A percentile compares a stretch with the other conserved stretches of the same genome.
These are phyloP conservation scores for Yasuhikotakia modesta DNA, from an alignment of 2,797 vertebrate genomes.

Conservation along the genomic window DNA sequence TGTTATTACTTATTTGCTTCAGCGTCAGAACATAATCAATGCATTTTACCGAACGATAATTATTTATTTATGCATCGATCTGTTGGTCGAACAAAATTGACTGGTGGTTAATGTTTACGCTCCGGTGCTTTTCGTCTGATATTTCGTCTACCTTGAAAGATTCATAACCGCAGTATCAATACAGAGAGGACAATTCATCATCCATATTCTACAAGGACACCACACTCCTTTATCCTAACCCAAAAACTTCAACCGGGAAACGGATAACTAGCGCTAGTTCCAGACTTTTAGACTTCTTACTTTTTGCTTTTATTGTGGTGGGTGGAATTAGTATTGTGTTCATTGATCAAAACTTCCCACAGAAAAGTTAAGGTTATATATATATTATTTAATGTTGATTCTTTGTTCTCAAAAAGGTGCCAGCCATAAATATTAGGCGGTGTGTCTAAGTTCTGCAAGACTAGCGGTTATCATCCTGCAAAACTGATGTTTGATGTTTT, in stretches of 20 bases:
- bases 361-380: slow-evolving; percentile 21
- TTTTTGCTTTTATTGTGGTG: slow-evolving; percentile 40
- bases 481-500: neutral
- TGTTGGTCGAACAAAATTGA: slow-evolving; percentile 29
- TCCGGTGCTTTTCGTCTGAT: slow-evolving; percentile 32
- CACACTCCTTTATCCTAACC: slow-evolving; percentile 64
- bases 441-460: neutral
- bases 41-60: slow-evolving; percentile 33
- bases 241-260: slow-evolving; percentile 65
- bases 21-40: slow-evolving; percentile 32
- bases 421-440: neutral
- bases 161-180: slow-evolving; percentile 62
- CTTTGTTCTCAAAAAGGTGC: slow-evolving; percentile 18
- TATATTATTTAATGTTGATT: neutral
- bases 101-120: slow-evolving; percentile 45
- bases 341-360: slow-evolving; percentile 53
- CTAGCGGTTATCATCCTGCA: neutral
- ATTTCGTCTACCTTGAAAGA: slow-evolving; percentile 60
- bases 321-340: slow-evolving; percentile 42
- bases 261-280: slow-evolving; percentile 57
- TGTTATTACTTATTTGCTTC: neutral
- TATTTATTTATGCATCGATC: slow-evolving; percentile 41
- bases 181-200: slow-evolving; percentile 61
- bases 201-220: slow-evolving; percentile 64
- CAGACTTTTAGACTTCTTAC: slow-evolving; percentile 42